Evolutionary conservation across 2,113 vertebrate species (phyloP).

Genomic region (Tachycineta bicolor): DNA sequence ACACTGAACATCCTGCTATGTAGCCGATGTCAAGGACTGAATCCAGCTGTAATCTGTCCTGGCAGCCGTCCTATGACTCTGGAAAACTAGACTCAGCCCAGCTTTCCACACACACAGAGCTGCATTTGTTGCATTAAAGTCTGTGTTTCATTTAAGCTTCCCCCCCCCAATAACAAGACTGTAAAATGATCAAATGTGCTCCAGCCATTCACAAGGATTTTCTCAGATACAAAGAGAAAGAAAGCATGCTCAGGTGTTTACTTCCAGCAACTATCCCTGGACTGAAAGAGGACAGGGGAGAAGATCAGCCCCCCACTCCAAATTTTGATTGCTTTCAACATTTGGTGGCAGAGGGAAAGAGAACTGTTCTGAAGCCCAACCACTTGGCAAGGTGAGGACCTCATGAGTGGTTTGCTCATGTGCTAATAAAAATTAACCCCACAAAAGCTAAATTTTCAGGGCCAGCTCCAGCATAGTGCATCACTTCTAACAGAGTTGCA

Average conservation of each 20-base stretch:
- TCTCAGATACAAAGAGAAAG: neutral
- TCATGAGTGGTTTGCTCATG: neutral
- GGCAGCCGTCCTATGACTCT: neutral
- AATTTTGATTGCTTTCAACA: neutral
- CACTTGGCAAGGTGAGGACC: neutral
- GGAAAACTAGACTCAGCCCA: neutral
- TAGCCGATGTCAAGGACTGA: neutral
- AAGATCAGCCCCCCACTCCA: neutral
- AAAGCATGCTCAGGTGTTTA: neutral
- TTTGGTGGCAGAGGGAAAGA: neutral
- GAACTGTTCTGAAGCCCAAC: neutral
- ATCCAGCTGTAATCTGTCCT: neutral
- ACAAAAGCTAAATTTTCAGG: neutral
- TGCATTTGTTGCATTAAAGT: neutral
- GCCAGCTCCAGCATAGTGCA: neutral
- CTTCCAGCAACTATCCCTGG: neutral
- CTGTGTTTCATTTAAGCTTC: neutral
- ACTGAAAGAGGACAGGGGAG: neutral
- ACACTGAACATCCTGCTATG: neutral
- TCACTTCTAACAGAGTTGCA: neutral
- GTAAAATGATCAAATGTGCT: neutral
- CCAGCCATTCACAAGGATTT: neutral
- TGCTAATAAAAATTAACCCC: neutral
- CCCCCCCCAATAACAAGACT: neutral
- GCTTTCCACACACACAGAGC: neutral